Conservation (phyloP, 2,797 vertebrate genomes). For the Falco rusticolus region DNA sequence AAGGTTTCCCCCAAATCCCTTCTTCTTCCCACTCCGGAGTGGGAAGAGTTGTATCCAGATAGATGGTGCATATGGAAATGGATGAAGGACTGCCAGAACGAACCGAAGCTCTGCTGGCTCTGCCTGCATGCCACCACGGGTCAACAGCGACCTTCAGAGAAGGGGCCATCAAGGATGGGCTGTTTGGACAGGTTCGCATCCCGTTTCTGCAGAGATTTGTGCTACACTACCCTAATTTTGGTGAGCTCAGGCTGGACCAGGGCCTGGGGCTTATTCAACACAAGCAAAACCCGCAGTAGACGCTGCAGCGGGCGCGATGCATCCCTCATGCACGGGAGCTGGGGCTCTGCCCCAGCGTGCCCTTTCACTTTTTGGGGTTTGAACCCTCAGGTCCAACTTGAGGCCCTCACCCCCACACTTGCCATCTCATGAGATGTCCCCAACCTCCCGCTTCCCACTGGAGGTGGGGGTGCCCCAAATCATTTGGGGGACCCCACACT, state of each 20-base stretch:
- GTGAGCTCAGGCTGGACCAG: not conserved
- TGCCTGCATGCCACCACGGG: accelerated
- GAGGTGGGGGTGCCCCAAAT: not conserved
- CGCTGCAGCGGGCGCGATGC: accelerated
- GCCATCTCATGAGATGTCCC: not conserved
- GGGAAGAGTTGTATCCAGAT: not conserved
- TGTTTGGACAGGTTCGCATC: not conserved
- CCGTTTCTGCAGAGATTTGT: not conserved
- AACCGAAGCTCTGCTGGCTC: not conserved
- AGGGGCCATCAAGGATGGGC: not conserved
- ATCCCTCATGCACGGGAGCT: accelerated
- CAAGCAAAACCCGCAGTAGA: accelerated
- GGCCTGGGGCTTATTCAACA: not conserved
- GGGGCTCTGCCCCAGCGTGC: not conserved
- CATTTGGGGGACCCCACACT: no score
- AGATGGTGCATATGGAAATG: not conserved
- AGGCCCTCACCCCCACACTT: not conserved
- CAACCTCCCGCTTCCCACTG: not conserved
- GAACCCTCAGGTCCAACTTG: not conserved
- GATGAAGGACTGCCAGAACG: accelerated
- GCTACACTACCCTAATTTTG: not conserved
- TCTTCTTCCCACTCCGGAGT: not conserved
- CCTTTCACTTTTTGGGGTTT: not conserved
- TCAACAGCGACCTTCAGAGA: not conserved
- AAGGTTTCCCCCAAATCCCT: not conserved